A percentile compares a stretch with the other conserved stretches of the same genome.
phyloP scores from a whole-genome alignment of 2,797 vertebrate species.

The Menidia menidia region DNA sequence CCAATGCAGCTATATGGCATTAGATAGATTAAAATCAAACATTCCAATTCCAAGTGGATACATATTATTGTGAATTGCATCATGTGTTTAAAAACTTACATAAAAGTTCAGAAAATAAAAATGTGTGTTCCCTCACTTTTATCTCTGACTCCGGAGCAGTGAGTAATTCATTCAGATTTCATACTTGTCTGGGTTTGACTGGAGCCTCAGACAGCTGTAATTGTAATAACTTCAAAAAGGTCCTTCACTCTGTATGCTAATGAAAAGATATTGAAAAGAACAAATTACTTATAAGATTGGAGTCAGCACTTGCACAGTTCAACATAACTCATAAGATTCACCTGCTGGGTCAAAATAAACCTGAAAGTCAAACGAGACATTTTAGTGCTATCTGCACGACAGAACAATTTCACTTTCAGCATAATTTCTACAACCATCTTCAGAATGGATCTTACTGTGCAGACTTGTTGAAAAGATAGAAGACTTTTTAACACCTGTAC shows the following conservation, averaged over 20 bases:
- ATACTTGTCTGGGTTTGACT: conserved; percentile 17
- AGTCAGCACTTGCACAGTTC: conserved; percentile 58
- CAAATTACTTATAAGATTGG: conserved; percentile 70
- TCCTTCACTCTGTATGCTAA: conserved; percentile 69
- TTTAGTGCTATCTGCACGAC: conserved; percentile 12
- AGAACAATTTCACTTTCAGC: conserved; percentile 8
- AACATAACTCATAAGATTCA: conserved; percentile 47
- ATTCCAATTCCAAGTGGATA: background rate
- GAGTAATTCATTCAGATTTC: conserved; percentile 25
- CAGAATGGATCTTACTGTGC: too few species aligned
- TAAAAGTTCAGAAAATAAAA: conserved; percentile 28
- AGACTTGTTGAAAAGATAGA: too few species aligned
- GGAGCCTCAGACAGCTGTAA: conserved; percentile 35
- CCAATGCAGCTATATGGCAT: conserved; percentile 19
- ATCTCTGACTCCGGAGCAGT: conserved; percentile 15
- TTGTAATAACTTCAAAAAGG: conserved; percentile 61
- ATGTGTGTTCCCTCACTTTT: background rate
- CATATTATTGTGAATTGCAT: conserved; percentile 11
- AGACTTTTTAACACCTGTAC: background rate
- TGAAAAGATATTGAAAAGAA: conserved; percentile 66
- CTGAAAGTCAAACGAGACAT: conserved; percentile 41
- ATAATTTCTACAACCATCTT: background rate
- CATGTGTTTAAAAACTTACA: background rate
- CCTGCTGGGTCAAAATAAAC: conserved; percentile 45
- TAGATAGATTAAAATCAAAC: conserved; percentile 11